Evolutionary conservation across 2,797 vertebrate genomes (phyloP), one percentile per base, ranked within the genome.

Genomic region (Sebastes kiyomatsui): DNA sequence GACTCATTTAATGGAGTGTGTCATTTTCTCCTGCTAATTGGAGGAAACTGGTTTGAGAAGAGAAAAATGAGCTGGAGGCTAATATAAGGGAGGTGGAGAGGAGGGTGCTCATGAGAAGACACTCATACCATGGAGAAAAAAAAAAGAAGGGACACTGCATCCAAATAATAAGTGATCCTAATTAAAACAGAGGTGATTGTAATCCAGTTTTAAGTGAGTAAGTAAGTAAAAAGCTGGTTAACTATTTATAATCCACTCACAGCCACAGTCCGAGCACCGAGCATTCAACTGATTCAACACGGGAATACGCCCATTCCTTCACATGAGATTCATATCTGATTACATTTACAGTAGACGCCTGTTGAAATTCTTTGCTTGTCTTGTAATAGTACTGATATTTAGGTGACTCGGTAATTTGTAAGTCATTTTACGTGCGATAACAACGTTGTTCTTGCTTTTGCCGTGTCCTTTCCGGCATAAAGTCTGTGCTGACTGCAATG

Each of bases 1-100:
- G 73, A 83, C 52, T 88, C 32, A 6, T 86, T 86, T 86, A 73
- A 84, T 77, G 25, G 23, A 84, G 56, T 38, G 33, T 72, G 59
- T 86, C 69, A 62, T 77, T 79, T 79, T 73, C 38, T 66, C 11
- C 46, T 32, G 67, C 79, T 88, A 80, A 91, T 62, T 87, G 72
- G 80, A 82, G 72, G 61, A 77, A 81, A 81, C 49, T 72, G 35
- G 54, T 67, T 72, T 35, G 32, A 33, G 32, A 10, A 10, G 6
- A 67, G 28, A 38, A 3, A 66, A n/a, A 56, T 55, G 13, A 77
- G 27, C 23, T 49, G n/a, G n/a, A 65, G 60, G 66, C 22, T 3
- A 2, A 13, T 38, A 38, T 38, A 38, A 38, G 5, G 67, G 65
- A 74, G 70, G 3, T 22, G 20, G 25, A 12, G 72, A 69, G 38